Evolutionary conservation across 2,888 invertebrate genomes (phyloP), one percentile per base, ranked within the genome.

Genomic region (Ischnura elegans): DNA sequence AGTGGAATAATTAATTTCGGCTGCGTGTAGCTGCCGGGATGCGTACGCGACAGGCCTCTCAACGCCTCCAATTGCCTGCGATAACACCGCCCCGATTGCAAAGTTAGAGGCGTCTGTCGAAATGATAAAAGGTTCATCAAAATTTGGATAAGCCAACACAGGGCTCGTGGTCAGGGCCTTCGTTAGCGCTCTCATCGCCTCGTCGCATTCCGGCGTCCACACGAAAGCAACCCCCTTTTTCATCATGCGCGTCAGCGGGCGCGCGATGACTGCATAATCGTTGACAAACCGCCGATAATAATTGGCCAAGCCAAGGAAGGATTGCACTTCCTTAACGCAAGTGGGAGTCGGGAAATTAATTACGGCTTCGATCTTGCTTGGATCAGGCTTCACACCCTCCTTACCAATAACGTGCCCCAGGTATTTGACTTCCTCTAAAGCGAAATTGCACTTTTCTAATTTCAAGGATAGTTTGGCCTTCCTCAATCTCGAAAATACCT

Each of bases 391-490:
- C 2, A 45, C 25, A 16, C 95, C 95, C 0, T 95, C 66, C 8
- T 93, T 86, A 93, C 95, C 95, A 0, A 96, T 95, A 0, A 95
- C 66, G 93, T 95, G 95, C 2, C 95, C 95, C 3, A 96, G 94
- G 94, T 95, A 95, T 86, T 94, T 94, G 2, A 96, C 55, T 66
- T 95, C 87, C 8, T 94, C 93, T 10, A 29, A 45, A 8, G 47
- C 2, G 29, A 87, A 45, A 43, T 87, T 4, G 21, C 42, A 43
- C 21, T 95, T 95, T 0, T 95, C 94, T 25, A 90, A 29, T 29
- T 95, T 95, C 0, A 96, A 87, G 0, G 95, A 95, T 16, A 95
- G 87, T 43, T 94, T 94, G 10, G 95, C 95, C 47, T 47, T 5
- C 13, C 47, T 5, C 47, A 47, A 13, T 47, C 47, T 47, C 47